Base-by-base conservation (phyloP, 2,113 vertebrate genomes). In the Brachyistius frenatus region DNA sequence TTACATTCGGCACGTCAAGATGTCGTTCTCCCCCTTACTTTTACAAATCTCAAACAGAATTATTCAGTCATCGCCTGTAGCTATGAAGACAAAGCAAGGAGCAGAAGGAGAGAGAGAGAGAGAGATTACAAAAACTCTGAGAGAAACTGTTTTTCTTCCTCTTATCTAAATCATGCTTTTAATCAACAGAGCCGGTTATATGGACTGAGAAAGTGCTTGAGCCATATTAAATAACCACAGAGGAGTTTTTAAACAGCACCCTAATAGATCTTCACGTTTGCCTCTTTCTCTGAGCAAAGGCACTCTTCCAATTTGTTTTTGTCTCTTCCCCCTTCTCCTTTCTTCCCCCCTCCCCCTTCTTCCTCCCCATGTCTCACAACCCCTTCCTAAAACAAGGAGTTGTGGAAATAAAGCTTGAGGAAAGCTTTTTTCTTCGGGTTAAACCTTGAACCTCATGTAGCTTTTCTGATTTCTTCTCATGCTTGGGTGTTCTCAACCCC, bases 11-110 rank as follows among this genome's bases (percentile, higher is more conserved):
- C 75, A 61, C 73, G 63, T 86, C 87, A 82, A 90, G 74, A 88
- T 81, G 79, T 89, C 89, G 88, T 73, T 86, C 83, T 78, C 87
- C 80, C 69, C 58, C 69, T 86, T 73, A 82, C 80, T 89, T 83
- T 80, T 72, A 77, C 80, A 90, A 90, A 91, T 89, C 88, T 92
- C 88, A 92, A 92, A 92, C 86, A 89, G 91, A 93, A 92, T 93
- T 85, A 93, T 93, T 92, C 89, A 93, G 85, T 76, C 66, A 73
- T 85, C 0, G 84, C 89, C 90, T 0, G 35, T 83, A 81, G 92
- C 89, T 78, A 88, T 65, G 80, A 82, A 90, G 87, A 91, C 78
- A 89, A 86, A 88, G 88, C 83, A 85, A 81, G 69, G 84, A 49
- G 80, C 61, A 72, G 84, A 76, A 72, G 65, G 58, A 55, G 73